phyloP scores from a whole-genome alignment of 2,797 vertebrate genomes.

The Onychomys torridus region DNA sequence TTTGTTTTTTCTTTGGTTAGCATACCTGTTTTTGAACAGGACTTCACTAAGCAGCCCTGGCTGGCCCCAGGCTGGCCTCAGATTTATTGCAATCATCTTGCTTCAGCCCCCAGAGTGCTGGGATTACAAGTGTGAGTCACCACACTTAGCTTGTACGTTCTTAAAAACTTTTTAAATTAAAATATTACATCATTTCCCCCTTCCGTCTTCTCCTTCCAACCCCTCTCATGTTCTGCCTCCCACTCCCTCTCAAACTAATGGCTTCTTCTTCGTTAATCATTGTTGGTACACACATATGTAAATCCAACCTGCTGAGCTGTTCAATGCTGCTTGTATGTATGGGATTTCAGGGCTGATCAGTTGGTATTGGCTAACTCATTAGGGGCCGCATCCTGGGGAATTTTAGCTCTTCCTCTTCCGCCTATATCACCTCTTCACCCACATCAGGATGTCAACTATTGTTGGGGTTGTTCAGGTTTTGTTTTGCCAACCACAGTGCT shows the following conservation, averaged over 20 bases:
- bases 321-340: neutral
- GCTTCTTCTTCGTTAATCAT: neutral
- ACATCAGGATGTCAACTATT: neutral
- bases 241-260: neutral
- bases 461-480: neutral
- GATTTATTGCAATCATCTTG: neutral
- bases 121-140: neutral
- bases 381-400: neutral
- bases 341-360: neutral
- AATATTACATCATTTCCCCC: slow-evolving; percentile 1
- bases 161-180: neutral
- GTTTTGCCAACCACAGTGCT: neutral
- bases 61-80: neutral
- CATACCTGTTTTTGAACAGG: neutral
- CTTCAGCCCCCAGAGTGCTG: neutral
- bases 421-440: neutral
- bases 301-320: neutral
- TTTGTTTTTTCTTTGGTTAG: neutral
- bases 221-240: neutral
- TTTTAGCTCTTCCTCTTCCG: neutral
- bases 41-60: neutral
- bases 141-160: neutral
- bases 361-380: neutral
- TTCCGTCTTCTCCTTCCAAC: neutral
- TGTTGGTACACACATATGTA: neutral